Base-by-base conservation (phyloP, 35 echinoderm and acorn worm genomes). In the Stichopus chloronotus region DNA sequence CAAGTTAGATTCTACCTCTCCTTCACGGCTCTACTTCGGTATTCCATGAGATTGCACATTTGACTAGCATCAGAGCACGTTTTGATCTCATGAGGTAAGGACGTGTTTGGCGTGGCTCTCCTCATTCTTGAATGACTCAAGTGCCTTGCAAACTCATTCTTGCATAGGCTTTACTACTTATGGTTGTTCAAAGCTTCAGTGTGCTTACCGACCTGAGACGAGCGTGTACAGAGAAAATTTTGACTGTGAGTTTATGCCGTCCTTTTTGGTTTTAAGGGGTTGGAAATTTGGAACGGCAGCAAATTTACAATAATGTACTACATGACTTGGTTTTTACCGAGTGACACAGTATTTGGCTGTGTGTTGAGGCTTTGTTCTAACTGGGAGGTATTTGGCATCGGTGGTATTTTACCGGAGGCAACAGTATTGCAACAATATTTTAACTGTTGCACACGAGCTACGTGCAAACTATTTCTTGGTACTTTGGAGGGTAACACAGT, bases 191-290 rank as follows among this genome's bases (percentile, higher is more conserved):
- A 22, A 78, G 20, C 76, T 78, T 78, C 19, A 78, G n/a, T 21
- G 76, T 12, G 76, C 20, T 78, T 22, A 8, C 76, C 76, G 52
- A 78, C 76, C 76, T 78, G 76, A 78, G 76, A 78, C 65, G 76
- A 78, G 76, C 76, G 76, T 78, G 7, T 21, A 78, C 76, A 78
- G 76, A 78, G 76, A 78, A 78, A 78, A 78, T 9, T 78, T 78
- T 8, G 17, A 76, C 6, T 8, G 76, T 22, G 76, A 78, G 76
- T 78, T 78, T 78, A 78, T 21, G 76, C n/a, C 76, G 76, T 78
- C 52, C 76, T 78, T 78, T 78, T 5, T 5, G 76, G 16, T 21
- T 23, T 24, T 78, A 22, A 0, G 19, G 76, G 76, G 76, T 21
- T 78, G 16, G 76, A 21, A 78, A 21, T 22, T 21, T 78, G 76